Conservation (phyloP, 2,888 invertebrate genomes). For the Amphipoea oculea region DNA sequence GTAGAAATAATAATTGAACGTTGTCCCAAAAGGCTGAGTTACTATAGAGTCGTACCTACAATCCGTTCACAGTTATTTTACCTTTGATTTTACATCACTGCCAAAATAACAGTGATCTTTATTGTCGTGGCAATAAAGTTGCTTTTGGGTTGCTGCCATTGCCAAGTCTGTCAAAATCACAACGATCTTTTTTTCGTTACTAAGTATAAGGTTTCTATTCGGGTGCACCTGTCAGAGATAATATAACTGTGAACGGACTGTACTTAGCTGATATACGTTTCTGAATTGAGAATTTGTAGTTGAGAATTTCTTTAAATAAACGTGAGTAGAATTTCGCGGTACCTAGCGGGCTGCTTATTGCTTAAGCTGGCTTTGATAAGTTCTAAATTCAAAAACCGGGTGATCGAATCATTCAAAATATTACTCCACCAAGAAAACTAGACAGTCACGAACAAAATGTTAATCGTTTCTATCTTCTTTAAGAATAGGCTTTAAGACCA, state of each 20-base stretch:
- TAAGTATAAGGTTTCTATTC: background rate
- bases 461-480: background rate
- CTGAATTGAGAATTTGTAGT: background rate
- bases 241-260: background rate
- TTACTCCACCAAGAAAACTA: background rate
- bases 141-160: background rate
- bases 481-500: background rate
- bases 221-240: background rate
- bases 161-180: background rate
- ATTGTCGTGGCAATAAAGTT: background rate
- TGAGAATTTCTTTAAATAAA: background rate
- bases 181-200: background rate
- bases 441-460: background rate
- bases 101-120: background rate
- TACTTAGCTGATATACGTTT: background rate
- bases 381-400: background rate
- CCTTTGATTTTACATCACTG: background rate
- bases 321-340: background rate
- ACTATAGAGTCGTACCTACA: background rate
- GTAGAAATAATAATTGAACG: slow-evolving; percentile 14
- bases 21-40: background rate
- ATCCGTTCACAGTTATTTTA: background rate
- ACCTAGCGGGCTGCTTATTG: background rate
- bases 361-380: background rate
- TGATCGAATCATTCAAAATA: background rate